A percentile compares a stretch with the other conserved stretches of the same genome.
phyloP scores from a whole-genome alignment of 2,113 vertebrate genomes.

The Amblyopsis rosae region DNA sequence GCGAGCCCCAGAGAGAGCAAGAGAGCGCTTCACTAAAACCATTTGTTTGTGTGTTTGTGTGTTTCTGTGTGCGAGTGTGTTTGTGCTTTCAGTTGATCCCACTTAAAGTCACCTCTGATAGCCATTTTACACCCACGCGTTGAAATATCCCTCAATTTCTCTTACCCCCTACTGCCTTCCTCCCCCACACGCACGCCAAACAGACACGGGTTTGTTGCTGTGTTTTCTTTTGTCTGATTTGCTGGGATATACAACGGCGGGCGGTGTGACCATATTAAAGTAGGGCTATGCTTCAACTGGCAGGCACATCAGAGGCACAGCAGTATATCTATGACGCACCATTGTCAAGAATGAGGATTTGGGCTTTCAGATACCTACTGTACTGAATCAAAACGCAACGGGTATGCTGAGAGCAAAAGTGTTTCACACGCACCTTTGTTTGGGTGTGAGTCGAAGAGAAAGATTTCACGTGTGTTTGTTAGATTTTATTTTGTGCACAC shows the following conservation, averaged over 20 bases:
- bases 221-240: slow-evolving; percentile 30
- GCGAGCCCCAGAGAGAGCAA: slow-evolving; percentile 3
- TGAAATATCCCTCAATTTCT: slow-evolving; percentile 65
- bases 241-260: slow-evolving; percentile 44
- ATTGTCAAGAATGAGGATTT: slow-evolving; percentile 13
- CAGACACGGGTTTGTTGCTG: slow-evolving; percentile 44
- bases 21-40: neutral
- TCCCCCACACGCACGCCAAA: slow-evolving; percentile 60
- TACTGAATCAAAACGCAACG: slow-evolving; percentile 41
- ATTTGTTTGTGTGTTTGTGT: slow-evolving; percentile 67
- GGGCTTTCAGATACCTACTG: slow-evolving; percentile 4
- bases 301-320: slow-evolving; percentile 49
- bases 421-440: neutral
- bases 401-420: slow-evolving; percentile 23
- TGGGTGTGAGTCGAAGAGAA: neutral
- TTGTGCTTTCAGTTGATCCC: slow-evolving; percentile 58
- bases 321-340: slow-evolving; percentile 32
- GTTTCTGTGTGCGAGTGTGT: slow-evolving; percentile 47
- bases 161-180: slow-evolving; percentile 61
- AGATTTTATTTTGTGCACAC: neutral
- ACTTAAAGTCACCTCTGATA: slow-evolving; percentile 73
- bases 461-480: neutral
- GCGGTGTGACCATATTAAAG: slow-evolving; percentile 44
- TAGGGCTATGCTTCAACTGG: slow-evolving; percentile 39
- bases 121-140: slow-evolving; percentile 66